Percentiles rank a stretch among this genome's conserved stretches.
Conservation (phyloP, 2,888 invertebrate genomes). For the Cosmopolites sordidus region DNA sequence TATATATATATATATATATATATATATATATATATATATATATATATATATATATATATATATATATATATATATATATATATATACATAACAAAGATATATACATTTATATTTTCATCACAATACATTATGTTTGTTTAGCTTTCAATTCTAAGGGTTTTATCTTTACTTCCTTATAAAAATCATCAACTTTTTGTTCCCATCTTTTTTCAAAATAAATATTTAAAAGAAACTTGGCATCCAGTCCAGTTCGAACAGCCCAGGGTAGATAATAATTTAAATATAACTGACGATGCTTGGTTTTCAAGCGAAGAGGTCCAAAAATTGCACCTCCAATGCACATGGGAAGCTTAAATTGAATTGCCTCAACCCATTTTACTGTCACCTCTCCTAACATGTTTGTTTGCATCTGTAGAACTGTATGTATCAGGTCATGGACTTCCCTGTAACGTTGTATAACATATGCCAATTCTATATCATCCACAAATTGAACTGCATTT, state of each 20-base stretch:
- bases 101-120: no score
- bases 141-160: slow-evolving; percentile 47
- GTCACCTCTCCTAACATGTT: slow-evolving; percentile 90
- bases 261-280: slow-evolving; percentile 75
- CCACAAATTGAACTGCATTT: slow-evolving; percentile 83
- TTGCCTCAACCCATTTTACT: slow-evolving; percentile 96
- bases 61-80: no score
- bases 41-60: no score
- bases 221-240: slow-evolving; percentile 76
- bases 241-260: slow-evolving; percentile 75
- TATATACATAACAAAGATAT: no score
- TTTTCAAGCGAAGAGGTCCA: slow-evolving; percentile 81
- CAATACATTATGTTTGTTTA: neutral
- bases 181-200: slow-evolving; percentile 78
- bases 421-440: slow-evolving; percentile 93
- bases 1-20: no score
- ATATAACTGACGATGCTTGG: slow-evolving; percentile 76
- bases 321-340: slow-evolving; percentile 89
- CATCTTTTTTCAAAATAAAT: slow-evolving; percentile 91
- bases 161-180: slow-evolving; percentile 79
- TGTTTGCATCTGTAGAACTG: slow-evolving; percentile 87
- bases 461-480: slow-evolving; percentile 86
- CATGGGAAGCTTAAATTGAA: slow-evolving; percentile 95
- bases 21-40: no score
- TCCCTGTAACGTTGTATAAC: slow-evolving; percentile 97